A percentile compares a stretch with the other conserved stretches of the same genome.
Evolutionary conservation across 1,140 invertebrate genomes (phyloP).

Genomic region (Aporrectodea caliginosa): DNA sequence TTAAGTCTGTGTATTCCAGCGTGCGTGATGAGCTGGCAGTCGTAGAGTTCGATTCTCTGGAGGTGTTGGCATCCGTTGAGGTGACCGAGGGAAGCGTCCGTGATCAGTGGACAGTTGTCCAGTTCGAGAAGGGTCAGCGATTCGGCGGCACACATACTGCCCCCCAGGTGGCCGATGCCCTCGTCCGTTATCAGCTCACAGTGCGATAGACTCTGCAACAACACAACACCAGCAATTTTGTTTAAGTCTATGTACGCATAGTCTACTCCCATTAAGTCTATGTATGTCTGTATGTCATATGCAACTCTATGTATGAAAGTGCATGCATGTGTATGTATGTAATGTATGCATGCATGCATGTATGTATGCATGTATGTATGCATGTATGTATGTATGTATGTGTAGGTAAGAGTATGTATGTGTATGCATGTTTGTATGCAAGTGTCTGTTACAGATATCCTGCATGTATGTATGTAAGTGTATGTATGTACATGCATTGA

Average conservation of each 20-base stretch:
- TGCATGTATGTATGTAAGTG: too few species aligned
- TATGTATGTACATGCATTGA: too few species aligned
- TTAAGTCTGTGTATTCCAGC: constrained; percentile 90
- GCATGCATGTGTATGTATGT: too few species aligned
- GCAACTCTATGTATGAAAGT: background rate
- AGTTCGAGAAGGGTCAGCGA: constrained; percentile 80
- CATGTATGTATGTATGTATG: too few species aligned
- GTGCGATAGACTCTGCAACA: constrained; percentile 84
- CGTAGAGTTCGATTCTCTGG: constrained; percentile 94
- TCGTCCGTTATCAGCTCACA: constrained; percentile 98
- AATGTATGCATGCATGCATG: too few species aligned
- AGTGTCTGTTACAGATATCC: too few species aligned
- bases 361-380: too few species aligned
- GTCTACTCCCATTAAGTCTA: background rate
- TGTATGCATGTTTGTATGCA: too few species aligned
- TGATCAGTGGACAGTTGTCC: constrained; percentile 97
- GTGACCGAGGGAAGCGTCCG: constrained; percentile 95
- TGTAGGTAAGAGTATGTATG: too few species aligned
- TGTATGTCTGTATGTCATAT: background rate
- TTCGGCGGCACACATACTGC: constrained; percentile 74
- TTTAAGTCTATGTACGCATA: background rate
- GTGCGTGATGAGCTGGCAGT: constrained; percentile 96
- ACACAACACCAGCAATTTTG: too few species aligned
- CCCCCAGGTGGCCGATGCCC: constrained; percentile 88
- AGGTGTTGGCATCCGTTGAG: constrained; percentile 89